Evolutionary conservation across 2,113 vertebrate genomes (phyloP).

Genomic region (Carollia perspicillata): DNA sequence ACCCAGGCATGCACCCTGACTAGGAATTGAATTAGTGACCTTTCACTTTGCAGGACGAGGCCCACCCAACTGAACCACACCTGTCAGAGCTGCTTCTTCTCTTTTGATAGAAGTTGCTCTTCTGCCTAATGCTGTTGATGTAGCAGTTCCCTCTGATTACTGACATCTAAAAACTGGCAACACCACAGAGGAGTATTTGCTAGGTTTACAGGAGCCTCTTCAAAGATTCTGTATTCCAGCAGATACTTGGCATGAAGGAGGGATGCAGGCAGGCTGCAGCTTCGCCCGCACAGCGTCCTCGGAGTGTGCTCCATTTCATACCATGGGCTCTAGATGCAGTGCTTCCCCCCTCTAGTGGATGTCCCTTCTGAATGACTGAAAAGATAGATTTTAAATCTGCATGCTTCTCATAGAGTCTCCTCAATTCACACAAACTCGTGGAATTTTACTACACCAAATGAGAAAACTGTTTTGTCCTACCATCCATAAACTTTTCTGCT

Average conservation of each 20-base stretch:
- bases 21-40: too few species aligned
- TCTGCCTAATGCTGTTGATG: neutral
- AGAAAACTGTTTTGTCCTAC: neutral
- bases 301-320: neutral
- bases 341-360: neutral
- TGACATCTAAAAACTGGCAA: neutral
- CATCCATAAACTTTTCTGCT: neutral
- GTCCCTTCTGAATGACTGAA: neutral
- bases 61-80: too few species aligned
- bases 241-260: neutral
- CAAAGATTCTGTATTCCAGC: neutral
- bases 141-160: neutral
- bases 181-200: neutral
- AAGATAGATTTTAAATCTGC: neutral
- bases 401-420: neutral
- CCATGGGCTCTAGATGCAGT: neutral
- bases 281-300: neutral
- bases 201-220: neutral
- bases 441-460: neutral
- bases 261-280: neutral
- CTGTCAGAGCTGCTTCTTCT: neutral
- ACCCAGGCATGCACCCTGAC: too few species aligned
- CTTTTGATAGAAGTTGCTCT: neutral
- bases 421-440: neutral
- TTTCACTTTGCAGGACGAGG: too few species aligned